Evolutionary conservation across 1,140 invertebrate species (phyloP).

Genomic region (Nephotettix cincticeps): DNA sequence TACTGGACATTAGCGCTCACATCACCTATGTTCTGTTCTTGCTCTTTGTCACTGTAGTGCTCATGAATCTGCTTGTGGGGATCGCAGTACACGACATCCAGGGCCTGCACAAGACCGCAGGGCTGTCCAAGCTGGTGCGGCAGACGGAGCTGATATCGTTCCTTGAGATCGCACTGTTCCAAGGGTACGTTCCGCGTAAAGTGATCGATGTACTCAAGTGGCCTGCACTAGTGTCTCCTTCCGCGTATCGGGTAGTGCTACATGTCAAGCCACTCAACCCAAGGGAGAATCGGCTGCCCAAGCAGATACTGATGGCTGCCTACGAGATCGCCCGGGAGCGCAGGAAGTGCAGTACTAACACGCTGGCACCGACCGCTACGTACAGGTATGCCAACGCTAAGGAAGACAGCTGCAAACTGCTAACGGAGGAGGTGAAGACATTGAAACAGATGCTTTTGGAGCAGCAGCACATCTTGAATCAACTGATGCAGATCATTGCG

Average conservation of each 20-base stretch:
- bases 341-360: background rate
- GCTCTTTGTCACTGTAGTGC: constrained; percentile 74
- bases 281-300: constrained; percentile 71
- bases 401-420: constrained; percentile 2
- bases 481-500: background rate
- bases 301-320: constrained; percentile 70
- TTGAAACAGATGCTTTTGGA: constrained; percentile 17
- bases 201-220: constrained; percentile 69
- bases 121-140: constrained; percentile 70
- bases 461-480: constrained; percentile 7
- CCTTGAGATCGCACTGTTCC: constrained; percentile 67
- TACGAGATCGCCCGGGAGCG: constrained; percentile 68
- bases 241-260: constrained; percentile 71
- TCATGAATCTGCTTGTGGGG: constrained; percentile 79
- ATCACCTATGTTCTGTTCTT: constrained; percentile 71
- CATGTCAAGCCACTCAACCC: constrained; percentile 79
- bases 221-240: constrained; percentile 70
- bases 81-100: constrained; percentile 81
- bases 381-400: constrained; percentile 4
- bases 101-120: constrained; percentile 72
- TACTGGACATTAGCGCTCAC: constrained; percentile 68
- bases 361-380: background rate
- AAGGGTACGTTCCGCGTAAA: constrained; percentile 65
- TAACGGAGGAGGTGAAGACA: constrained; percentile 11
- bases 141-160: constrained; percentile 76